These are phyloP conservation scores for Characodon lateralis DNA, from an alignment of 2,797 vertebrate species.

Conservation along the genomic window DNA sequence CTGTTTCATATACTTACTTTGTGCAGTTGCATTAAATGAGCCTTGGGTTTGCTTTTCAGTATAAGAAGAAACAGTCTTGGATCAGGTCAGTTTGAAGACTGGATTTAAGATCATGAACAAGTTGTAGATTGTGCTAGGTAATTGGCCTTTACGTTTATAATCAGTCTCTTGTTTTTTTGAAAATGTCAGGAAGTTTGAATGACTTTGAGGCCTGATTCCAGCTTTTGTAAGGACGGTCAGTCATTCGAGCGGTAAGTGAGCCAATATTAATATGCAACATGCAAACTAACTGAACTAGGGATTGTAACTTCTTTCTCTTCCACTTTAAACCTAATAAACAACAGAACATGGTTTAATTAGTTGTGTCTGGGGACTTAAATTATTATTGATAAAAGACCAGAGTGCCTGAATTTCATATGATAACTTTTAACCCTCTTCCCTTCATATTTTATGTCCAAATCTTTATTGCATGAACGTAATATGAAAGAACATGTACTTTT, in stretches of 20 bases:
- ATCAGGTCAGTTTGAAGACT: slow-evolving; percentile 1
- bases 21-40: not conserved
- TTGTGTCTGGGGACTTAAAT: not conserved
- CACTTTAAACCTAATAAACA: too few relatives aligned
- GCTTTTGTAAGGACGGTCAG: slow-evolving; percentile 1
- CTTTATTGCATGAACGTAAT: slow-evolving; percentile 1
- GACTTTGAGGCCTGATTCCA: slow-evolving; percentile 6
- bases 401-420: not conserved
- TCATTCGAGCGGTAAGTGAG: slow-evolving; percentile 23
- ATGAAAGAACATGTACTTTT: not conserved
- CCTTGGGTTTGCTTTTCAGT: slow-evolving; percentile 9
- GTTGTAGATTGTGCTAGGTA: not conserved
- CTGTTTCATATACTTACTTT: slow-evolving; percentile 3
- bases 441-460: not conserved
- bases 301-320: not conserved
- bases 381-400: not conserved
- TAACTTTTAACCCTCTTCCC: not conserved
- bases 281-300: not conserved
- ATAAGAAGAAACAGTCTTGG: not conserved
- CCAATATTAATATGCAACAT: not conserved
- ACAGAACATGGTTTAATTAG: not conserved
- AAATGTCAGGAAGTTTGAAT: slow-evolving; percentile 16
- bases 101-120: not conserved
- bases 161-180: slow-evolving; percentile 14
- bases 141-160: slow-evolving; percentile 12